phyloP scores from a whole-genome alignment of 1,140 invertebrate genomes.

The Megalonaias nervosa region DNA sequence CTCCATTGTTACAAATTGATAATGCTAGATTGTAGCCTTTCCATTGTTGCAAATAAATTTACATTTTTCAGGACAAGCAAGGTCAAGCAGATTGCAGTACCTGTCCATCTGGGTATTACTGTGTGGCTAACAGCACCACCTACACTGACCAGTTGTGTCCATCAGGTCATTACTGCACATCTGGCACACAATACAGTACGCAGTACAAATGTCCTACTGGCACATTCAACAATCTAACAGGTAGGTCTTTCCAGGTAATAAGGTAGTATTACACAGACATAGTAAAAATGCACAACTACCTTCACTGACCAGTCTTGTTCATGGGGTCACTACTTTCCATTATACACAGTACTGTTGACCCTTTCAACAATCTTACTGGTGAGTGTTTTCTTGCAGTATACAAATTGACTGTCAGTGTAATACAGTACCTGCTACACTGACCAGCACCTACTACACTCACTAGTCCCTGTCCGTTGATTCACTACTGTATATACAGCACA shows the following conservation, averaged over 20 bases:
- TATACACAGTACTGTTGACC: too few relatives aligned
- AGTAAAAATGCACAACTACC: slow-evolving; percentile 46
- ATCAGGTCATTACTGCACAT: slow-evolving; percentile 63
- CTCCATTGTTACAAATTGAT: too few relatives aligned
- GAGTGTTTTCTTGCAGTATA: too few relatives aligned
- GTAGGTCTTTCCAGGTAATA: slow-evolving; percentile 31
- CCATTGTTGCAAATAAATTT: neutral
- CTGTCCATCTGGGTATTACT: slow-evolving; percentile 66
- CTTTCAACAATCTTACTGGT: too few relatives aligned
- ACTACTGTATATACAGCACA: too few relatives aligned
- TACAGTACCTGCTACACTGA: too few relatives aligned
- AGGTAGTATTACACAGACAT: neutral
- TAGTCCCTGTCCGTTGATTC: too few relatives aligned
- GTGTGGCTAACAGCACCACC: slow-evolving; percentile 59
- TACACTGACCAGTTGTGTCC: slow-evolving; percentile 64
- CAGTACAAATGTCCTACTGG: slow-evolving; percentile 60
- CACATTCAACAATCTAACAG: slow-evolving; percentile 65
- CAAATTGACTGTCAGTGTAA: too few relatives aligned
- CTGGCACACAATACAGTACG: slow-evolving; percentile 52
- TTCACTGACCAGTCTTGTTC: slow-evolving; percentile 63
- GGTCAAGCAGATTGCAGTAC: slow-evolving; percentile 53
- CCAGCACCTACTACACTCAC: too few relatives aligned
- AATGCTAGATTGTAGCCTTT: too few relatives aligned
- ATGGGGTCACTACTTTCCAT: slow-evolving; percentile 56
- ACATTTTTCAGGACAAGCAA: slow-evolving; percentile 53